phyloP scores from a whole-genome alignment of 2,113 vertebrate genomes.

The Triplophysa tibetana region DNA sequence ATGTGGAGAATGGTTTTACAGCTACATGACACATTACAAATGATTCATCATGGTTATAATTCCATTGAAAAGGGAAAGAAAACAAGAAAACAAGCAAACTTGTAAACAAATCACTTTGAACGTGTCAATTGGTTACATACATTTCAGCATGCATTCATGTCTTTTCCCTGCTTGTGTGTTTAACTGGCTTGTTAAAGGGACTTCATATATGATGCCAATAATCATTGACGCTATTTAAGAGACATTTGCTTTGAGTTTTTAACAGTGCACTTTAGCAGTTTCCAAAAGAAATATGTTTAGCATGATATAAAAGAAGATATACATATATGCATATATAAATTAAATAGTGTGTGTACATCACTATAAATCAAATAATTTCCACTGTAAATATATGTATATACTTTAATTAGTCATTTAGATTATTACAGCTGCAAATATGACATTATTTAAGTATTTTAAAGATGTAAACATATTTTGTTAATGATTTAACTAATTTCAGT shows the following conservation, averaged over 20 bases:
- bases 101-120: conserved; percentile 58
- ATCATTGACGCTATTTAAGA: conserved; percentile 96
- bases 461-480: conserved; percentile 91
- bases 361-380: conserved; percentile 57
- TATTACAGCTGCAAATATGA: conserved; percentile 83
- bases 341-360: conserved; percentile 60
- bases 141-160: conserved; percentile 87
- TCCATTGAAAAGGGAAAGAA: conserved; percentile 66
- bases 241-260: conserved; percentile 87
- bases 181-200: conserved; percentile 96
- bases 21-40: conserved; percentile 79
- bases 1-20: conserved; percentile 78
- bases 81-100: conserved; percentile 50
- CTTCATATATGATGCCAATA: conserved; percentile 89
- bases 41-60: conserved; percentile 83
- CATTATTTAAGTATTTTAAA: conserved; percentile 79
- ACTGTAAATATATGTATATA: conserved; percentile 56
- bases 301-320: conserved; percentile 48
- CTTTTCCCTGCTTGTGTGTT: conserved; percentile 75
- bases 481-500: conserved; percentile 88
- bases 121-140: conserved; percentile 69
- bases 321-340: conserved; percentile 70
- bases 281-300: conserved; percentile 78
- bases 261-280: conserved; percentile 88
- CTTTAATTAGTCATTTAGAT: conserved; percentile 98